phyloP scores from a whole-genome alignment of 2,888 invertebrate species.

The Tipula confusa region DNA sequence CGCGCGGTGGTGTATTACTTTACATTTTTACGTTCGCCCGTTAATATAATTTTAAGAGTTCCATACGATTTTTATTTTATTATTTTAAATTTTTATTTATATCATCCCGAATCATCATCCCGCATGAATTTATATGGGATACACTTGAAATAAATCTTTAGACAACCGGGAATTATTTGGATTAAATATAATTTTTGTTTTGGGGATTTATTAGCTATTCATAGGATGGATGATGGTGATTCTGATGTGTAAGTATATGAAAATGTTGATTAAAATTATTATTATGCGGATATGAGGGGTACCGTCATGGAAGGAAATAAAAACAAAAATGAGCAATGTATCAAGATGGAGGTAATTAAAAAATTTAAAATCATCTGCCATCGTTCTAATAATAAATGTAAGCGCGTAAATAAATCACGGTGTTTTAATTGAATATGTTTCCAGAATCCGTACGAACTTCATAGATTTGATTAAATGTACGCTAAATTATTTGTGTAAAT shows the following conservation, averaged over 20 bases:
- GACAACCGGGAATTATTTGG: constrained; percentile 30
- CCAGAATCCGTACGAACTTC: no score
- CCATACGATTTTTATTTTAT: not conserved
- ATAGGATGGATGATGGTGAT: constrained; percentile 4
- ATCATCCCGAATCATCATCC: not conserved
- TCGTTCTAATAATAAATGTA: not conserved
- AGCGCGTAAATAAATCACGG: not conserved
- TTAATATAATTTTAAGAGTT: constrained; percentile 25
- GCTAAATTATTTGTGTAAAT: not conserved
- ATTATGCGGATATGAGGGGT: not conserved
- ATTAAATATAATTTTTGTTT: constrained; percentile 30
- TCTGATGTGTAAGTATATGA: not conserved
- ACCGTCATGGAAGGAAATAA: not conserved
- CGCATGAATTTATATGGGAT: not conserved
- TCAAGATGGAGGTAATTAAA: not conserved
- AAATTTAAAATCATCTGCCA: not conserved
- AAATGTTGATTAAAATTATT: constrained; percentile 28
- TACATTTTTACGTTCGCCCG: not conserved
- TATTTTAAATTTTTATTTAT: constrained; percentile 1
- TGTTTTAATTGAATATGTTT: not conserved
- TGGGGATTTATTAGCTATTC: constrained; percentile 27
- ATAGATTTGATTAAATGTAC: no score
- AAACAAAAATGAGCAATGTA: not conserved
- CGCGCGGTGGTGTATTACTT: not conserved
- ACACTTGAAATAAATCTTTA: constrained; percentile 28